A percentile compares a stretch with the other conserved stretches of the same genome.
Evolutionary conservation across 2,797 vertebrate genomes (phyloP).

Genomic region (Ctenochaetus hawaiiensis): DNA sequence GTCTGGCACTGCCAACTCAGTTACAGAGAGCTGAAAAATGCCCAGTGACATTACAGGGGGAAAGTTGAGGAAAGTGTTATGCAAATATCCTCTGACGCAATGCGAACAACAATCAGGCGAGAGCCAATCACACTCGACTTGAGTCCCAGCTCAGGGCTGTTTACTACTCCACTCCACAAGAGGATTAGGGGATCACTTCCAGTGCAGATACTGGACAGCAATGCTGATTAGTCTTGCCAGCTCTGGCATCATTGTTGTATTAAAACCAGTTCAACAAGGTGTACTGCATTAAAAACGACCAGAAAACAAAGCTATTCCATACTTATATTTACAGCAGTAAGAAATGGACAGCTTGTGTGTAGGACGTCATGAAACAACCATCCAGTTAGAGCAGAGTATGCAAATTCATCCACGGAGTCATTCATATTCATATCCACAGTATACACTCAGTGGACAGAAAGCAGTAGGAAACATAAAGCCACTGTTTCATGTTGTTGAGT

Average conservation of each 20-base stretch:
- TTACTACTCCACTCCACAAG: too few species aligned
- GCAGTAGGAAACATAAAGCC: slow-evolving; percentile 23
- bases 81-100: too few species aligned
- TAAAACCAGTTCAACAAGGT: neutral
- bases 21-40: neutral
- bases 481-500: slow-evolving; percentile 41
- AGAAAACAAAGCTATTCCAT: neutral
- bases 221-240: neutral
- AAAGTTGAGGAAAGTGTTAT: neutral
- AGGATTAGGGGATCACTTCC: neutral
- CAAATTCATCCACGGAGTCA: neutral
- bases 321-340: neutral
- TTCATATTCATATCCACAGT: neutral
- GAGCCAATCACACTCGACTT: too few species aligned
- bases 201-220: neutral
- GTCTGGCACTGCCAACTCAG: neutral
- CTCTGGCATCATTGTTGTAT: neutral
- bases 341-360: too few species aligned
- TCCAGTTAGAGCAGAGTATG: too few species aligned
- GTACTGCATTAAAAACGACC: too few species aligned
- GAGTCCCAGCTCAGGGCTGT: too few species aligned
- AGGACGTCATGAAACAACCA: too few species aligned
- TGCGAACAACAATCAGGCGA: too few species aligned
- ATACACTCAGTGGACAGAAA: slow-evolving; percentile 12
- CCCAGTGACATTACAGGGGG: too few species aligned